Evolutionary conservation across 2,797 vertebrate species (phyloP), one percentile per base, ranked within the genome.

Genomic region (Atherinosoma microstoma): DNA sequence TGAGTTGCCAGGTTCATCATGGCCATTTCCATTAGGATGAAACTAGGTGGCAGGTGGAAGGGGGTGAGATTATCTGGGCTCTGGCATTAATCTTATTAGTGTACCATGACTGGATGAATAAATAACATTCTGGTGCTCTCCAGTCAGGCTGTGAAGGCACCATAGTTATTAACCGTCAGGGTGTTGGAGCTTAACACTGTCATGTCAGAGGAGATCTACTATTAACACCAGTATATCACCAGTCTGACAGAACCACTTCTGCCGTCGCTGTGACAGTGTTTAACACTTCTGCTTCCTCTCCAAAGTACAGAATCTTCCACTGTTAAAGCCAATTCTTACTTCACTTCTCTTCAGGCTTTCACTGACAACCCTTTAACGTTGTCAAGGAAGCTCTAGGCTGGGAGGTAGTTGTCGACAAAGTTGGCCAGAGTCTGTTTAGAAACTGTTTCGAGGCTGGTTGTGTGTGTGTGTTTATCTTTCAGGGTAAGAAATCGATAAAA

Each of bases 1-100:
- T 76, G 66, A 49, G 60, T 27, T 87, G 84, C 78, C 75, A 85
- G 75, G 65, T 81, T 80, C 13, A 64, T 75, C 51, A 35, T 58
- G 57, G 72, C 56, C 67, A 38, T 72, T 66, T 84, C 70, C 76
- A 70, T 85, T 59, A 72, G 75, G 53, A 70, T 66, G 76, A 70
- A 82, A 62, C 61, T 79, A 62, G 72, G 67, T 84, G 83, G 67
- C 84, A 84, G 83, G 80, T 84, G 84, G 79, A 45, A 27, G 62
- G 11, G 34, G 24, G 63, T 24, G 61, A 68, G 66, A 84, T 86
- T 83, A 83, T 78, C 57, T 69, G 40, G 67, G 57, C 81, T 80
- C 68, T 73, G 78, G 61, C 79, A 76, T 86, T 88, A 87, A 90
- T 89, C 82, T 70, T 83, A 71, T 90, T 84, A 76, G 75, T 58